Percentiles rank a stretch among this genome's conserved stretches.
These are phyloP conservation scores for Limonius californicus DNA, from an alignment of 1,140 invertebrate species.

Conservation along the genomic window DNA sequence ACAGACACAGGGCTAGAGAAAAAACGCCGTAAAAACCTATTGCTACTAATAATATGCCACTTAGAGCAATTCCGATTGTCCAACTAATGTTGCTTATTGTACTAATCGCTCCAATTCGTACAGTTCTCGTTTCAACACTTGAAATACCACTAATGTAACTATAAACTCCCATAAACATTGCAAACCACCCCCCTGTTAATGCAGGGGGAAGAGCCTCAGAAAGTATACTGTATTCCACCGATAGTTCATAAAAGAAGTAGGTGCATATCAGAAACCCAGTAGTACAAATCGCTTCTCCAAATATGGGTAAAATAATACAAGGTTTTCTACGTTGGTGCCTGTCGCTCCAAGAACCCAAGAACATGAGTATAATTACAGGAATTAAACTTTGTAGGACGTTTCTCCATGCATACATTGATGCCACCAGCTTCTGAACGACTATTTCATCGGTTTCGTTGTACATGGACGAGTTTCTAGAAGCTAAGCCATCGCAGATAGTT, in stretches of 20 bases:
- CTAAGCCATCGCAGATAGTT: constrained; percentile 56
- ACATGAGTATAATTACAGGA: constrained; percentile 53
- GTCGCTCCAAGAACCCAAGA: constrained; percentile 62
- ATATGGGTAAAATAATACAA: constrained; percentile 53
- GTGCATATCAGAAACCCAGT: constrained; percentile 38
- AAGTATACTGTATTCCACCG: constrained; percentile 53
- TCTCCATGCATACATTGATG: constrained; percentile 56
- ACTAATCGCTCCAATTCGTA: constrained; percentile 53
- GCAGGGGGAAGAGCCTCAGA: constrained; percentile 55
- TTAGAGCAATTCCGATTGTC: constrained; percentile 52
- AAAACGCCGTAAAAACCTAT: constrained; percentile 59
- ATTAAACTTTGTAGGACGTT: constrained; percentile 55
- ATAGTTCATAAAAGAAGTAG: constrained; percentile 48
- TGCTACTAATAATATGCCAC: constrained; percentile 52
- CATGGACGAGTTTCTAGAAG: constrained; percentile 48
- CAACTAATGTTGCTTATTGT: constrained; percentile 46
- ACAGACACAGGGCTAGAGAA: constrained; percentile 44
- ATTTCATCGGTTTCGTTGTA: constrained; percentile 49
- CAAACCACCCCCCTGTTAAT: constrained; percentile 55
- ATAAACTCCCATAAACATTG: constrained; percentile 60
- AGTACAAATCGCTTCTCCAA: constrained; percentile 48
- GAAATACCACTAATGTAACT: constrained; percentile 60
- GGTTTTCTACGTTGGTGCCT: constrained; percentile 56
- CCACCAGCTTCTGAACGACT: constrained; percentile 53
- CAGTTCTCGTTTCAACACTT: constrained; percentile 55